Evolutionary conservation across 2,113 vertebrate genomes (phyloP).

Genomic region (Genyomyrus donnyi): DNA sequence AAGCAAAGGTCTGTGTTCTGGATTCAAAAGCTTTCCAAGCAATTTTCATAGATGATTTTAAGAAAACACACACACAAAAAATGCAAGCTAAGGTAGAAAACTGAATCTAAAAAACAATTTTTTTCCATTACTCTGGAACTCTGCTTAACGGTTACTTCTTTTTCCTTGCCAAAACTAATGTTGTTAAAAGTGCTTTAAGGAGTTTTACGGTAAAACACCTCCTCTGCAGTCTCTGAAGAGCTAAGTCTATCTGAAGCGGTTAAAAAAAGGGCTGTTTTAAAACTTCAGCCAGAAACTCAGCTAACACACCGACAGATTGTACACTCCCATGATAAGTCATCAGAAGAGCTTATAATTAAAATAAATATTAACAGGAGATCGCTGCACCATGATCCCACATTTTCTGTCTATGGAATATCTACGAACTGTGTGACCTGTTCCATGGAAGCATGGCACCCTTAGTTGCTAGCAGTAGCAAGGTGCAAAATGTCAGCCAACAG

Average conservation of each 20-base stretch:
- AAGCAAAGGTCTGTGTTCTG: not conserved
- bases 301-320: not conserved
- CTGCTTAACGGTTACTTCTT: not conserved
- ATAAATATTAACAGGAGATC: not conserved
- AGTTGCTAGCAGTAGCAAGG: not conserved
- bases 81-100: not conserved
- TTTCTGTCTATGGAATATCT: not conserved
- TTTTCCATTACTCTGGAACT: not conserved
- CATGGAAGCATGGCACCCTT: not conserved
- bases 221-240: not conserved
- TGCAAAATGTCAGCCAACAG: not conserved
- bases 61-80: not conserved
- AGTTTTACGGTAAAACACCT: slow-evolving; percentile 1
- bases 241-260: not conserved
- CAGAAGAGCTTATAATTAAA: not conserved
- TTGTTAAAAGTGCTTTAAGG: slow-evolving; percentile 5
- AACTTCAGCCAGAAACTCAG: not conserved
- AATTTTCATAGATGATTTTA: not conserved
- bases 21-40: not conserved
- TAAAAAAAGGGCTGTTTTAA: not conserved
- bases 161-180: not conserved
- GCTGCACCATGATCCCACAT: not conserved
- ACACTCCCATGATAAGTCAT: not conserved
- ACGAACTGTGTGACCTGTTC: not conserved
- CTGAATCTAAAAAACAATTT: not conserved